Evolutionary conservation across 92 coral and sea anemone species (phyloP).

Genomic region (Meandrina meandrites): DNA sequence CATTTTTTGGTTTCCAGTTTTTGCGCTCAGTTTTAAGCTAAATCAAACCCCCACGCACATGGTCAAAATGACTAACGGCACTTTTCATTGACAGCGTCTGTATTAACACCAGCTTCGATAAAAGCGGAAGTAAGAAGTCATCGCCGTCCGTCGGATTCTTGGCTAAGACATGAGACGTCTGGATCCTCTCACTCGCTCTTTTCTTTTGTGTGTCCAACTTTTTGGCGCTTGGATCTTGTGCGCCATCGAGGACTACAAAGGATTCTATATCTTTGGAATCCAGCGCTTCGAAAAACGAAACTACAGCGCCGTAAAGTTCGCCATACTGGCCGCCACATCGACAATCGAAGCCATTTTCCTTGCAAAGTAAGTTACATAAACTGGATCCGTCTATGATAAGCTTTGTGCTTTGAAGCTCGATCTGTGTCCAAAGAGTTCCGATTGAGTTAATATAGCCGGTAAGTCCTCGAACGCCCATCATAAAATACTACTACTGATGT

Average conservation of each 20-base stretch:
- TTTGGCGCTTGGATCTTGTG: conserved; percentile 63
- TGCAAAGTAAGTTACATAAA: conserved; percentile 58
- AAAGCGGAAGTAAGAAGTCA: conserved; percentile 56
- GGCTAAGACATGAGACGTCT: conserved; percentile 39
- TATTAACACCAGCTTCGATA: conserved; percentile 46
- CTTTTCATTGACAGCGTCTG: no score
- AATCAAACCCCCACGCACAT: no score
- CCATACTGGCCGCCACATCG: conserved; percentile 85
- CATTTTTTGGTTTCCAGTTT: no score
- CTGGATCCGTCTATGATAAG: conserved; percentile 84
- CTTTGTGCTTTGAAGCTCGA: conserved; percentile 59
- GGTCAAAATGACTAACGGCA: no score
- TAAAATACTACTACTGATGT: no score
- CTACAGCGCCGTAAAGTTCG: conserved; percentile 52
- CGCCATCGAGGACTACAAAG: conserved; percentile 86
- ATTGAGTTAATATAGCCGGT: conserved; percentile 63
- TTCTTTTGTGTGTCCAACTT: conserved; percentile 57
- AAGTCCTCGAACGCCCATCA: conserved; percentile 84
- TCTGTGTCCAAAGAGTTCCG: conserved; percentile 59
- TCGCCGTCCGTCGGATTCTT: background rate
- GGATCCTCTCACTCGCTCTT: conserved; percentile 53
- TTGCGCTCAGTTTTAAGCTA: no score
- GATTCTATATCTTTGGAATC: conserved; percentile 50
- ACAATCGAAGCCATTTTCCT: conserved; percentile 30
- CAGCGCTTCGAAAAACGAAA: conserved; percentile 71